Evolutionary conservation across 2,113 vertebrate genomes (phyloP).

Genomic region (Myrmecophaga tridactyla): DNA sequence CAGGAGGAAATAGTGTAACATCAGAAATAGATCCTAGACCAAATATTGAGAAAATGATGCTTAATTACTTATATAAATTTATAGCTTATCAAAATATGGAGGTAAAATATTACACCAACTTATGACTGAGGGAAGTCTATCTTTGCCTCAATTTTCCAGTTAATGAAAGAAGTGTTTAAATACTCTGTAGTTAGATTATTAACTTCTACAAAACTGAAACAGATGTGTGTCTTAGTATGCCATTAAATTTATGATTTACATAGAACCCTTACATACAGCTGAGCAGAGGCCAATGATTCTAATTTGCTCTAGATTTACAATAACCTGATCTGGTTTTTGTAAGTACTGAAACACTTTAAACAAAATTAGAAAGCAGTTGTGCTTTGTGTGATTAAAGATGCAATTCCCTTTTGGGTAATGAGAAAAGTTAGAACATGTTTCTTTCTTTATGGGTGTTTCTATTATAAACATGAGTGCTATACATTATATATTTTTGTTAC

Average conservation of each 20-base stretch:
- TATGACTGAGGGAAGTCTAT: slow-evolving; percentile 77
- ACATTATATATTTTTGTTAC: slow-evolving; percentile 85
- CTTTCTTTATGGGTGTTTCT: slow-evolving; percentile 87
- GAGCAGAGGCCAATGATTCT: slow-evolving; percentile 93
- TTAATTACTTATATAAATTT: slow-evolving; percentile 61
- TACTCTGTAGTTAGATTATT: slow-evolving; percentile 93
- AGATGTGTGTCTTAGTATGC: slow-evolving; percentile 95
- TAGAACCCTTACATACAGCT: slow-evolving; percentile 92
- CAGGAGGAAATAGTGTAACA: slow-evolving; percentile 69
- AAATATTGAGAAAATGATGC: slow-evolving; percentile 69
- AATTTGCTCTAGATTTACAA: slow-evolving; percentile 96
- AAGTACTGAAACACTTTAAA: slow-evolving; percentile 94
- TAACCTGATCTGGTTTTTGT: slow-evolving; percentile 93
- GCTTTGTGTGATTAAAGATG: slow-evolving; percentile 90
- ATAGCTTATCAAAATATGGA: slow-evolving; percentile 75
- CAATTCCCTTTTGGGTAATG: slow-evolving; percentile 87
- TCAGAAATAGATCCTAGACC: slow-evolving; percentile 68
- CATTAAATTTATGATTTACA: slow-evolving; percentile 97
- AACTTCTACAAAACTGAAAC: slow-evolving; percentile 94
- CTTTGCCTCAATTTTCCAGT: slow-evolving; percentile 84
- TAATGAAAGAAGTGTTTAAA: slow-evolving; percentile 91
- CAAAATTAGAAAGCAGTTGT: slow-evolving; percentile 89
- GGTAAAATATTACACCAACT: slow-evolving; percentile 69
- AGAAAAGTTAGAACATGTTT: slow-evolving; percentile 86
- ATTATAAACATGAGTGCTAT: slow-evolving; percentile 82